Conservation (phyloP, 2,113 vertebrate species). For the Mionectes macconnelli region DNA sequence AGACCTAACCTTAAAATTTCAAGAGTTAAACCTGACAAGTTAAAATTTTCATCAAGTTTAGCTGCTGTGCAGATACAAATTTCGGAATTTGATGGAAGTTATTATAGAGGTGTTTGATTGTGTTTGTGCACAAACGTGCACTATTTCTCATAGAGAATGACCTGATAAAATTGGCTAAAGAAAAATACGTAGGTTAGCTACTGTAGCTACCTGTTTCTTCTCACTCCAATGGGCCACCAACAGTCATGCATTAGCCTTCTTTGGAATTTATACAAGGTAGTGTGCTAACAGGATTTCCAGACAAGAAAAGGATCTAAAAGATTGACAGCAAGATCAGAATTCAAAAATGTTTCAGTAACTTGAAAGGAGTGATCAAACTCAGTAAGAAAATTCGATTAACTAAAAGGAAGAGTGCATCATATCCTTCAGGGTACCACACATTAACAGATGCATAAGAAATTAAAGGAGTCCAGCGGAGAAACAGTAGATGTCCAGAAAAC, state of each 20-base stretch:
- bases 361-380: background rate
- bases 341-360: background rate
- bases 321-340: background rate
- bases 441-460: background rate
- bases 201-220: background rate
- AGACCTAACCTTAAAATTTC: background rate
- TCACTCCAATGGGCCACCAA: background rate
- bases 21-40: background rate
- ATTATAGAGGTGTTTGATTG: background rate
- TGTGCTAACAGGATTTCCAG: background rate
- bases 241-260: background rate
- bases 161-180: background rate
- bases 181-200: background rate
- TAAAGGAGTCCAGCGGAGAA: background rate
- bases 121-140: background rate
- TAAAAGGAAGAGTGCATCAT: rapidly evolving
- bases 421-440: background rate
- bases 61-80: background rate
- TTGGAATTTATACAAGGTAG: background rate
- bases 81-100: background rate
- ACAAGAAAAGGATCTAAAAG: background rate
- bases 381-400: background rate
- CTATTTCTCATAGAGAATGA: background rate
- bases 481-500: background rate
- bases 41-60: background rate